phyloP scores from a whole-genome alignment of 1,140 invertebrate species.

The Neodiprion virginianus region DNA sequence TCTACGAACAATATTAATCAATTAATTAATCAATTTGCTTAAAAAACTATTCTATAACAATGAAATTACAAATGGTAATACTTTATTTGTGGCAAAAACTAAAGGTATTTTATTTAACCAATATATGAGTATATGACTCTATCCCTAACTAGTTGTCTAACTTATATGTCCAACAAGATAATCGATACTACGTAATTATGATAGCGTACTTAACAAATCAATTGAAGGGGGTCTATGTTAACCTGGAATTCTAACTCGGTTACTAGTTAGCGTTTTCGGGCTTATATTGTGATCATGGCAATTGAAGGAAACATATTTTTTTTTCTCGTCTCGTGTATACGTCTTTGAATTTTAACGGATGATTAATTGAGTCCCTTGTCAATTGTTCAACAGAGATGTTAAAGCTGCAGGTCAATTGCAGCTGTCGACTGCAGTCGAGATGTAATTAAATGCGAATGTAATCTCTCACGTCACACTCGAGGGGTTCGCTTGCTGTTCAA shows the following conservation, averaged over 20 bases:
- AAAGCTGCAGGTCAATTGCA: neutral
- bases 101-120: neutral
- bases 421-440: neutral
- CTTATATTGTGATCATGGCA: neutral
- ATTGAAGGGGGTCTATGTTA: conserved; percentile 37
- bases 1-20: conserved; percentile 27
- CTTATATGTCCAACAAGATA: conserved; percentile 11
- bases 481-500: neutral
- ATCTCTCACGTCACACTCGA: conserved; percentile 1
- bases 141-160: conserved; percentile 3
- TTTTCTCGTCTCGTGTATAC: conserved; percentile 1
- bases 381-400: neutral
- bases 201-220: conserved; percentile 44
- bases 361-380: neutral
- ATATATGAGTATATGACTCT: conserved; percentile 3
- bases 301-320: neutral
- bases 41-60: conserved; percentile 2
- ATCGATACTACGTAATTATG: conserved; percentile 34
- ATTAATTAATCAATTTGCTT: conserved; percentile 27
- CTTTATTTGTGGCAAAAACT: conserved; percentile 1
- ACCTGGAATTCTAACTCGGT: conserved; percentile 35
- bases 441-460: neutral
- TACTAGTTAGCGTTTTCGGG: conserved; percentile 33
- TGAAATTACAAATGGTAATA: conserved; percentile 1
- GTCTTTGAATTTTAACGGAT: neutral